Base-by-base conservation (phyloP, 2,888 invertebrate species). In the Lasioglossum villosulum region DNA sequence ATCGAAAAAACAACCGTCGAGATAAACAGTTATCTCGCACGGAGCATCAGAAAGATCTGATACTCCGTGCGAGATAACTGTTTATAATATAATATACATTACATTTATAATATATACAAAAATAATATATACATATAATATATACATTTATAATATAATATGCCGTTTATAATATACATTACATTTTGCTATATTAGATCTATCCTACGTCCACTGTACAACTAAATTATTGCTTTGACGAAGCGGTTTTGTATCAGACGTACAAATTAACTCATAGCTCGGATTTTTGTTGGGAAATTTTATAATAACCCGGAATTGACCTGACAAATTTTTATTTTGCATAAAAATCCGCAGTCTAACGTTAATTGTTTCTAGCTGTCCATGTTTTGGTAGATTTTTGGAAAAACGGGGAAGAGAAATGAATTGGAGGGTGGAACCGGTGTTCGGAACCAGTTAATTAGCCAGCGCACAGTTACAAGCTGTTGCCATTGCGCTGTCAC, bases 391-490 rank as follows among this genome's bases (percentile, higher is more conserved):
- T 63, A 16, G 14, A 27, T 5, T 59, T 12, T 16, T 8, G 4
- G 16, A 16, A 34, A 66, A 66, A 23, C 34, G 37, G n/a, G 2
- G 27, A n/a, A 16, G n/a, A 56, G 59, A 74, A 39, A 71, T 48
- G 42, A 23, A 59, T 34, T n/a, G 12, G 42, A 27, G 39, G 77
- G 70, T 27, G 75, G 80, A 81, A 88, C 70, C 81, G 85, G 79
- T 80, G 84, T 76, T 70, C 75, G 78, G 72, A 88, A 88, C 83
- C 66, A 73, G 78, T 68, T 79, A 88, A 92, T 92, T 92, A 92
- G 82, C 85, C 75, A 84, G 75, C 80, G 86, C 86, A 86, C 90
- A 89, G 87, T 90, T 91, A 89, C 92, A 92, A 91, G 91, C 92
- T 91, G 92, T 91, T 92, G 83, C 88, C 80, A 82, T 87, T 78